Conservation (phyloP, 2,797 vertebrate genomes). For the Erethizon dorsatum region DNA sequence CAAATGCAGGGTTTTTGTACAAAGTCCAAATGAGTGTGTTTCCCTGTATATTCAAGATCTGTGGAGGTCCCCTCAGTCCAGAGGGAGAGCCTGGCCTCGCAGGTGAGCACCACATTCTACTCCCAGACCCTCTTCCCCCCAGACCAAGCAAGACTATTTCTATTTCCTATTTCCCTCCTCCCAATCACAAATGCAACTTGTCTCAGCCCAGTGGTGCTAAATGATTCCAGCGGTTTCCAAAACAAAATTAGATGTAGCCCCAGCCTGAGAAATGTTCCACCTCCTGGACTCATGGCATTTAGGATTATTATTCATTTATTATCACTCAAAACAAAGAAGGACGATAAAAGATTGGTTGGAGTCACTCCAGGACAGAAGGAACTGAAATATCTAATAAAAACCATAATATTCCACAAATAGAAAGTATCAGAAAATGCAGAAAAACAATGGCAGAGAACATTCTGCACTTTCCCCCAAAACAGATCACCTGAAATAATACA, state of each 20-base stretch:
- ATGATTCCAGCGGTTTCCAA: conserved; percentile 75
- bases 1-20: background rate
- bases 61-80: background rate
- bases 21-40: background rate
- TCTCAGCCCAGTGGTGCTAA: background rate
- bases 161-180: background rate
- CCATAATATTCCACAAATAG: conserved; percentile 79
- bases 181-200: background rate
- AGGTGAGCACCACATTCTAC: background rate
- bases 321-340: conserved; percentile 83
- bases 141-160: background rate
- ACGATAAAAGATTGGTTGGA: conserved; percentile 78
- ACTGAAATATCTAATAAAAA: conserved; percentile 79
- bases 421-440: conserved; percentile 72
- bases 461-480: conserved; percentile 63
- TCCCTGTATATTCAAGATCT: background rate
- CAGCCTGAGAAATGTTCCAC: conserved; percentile 75
- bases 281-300: conserved; percentile 57
- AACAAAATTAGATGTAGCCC: conserved; percentile 71
- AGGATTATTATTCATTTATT: conserved; percentile 73
- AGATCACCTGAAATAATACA: conserved; percentile 79
- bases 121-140: background rate
- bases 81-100: background rate
- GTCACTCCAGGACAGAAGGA: conserved; percentile 78
- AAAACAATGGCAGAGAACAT: conserved; percentile 70